Conservation (phyloP, 2,888 invertebrate species). For the Chouioia cunea region DNA sequence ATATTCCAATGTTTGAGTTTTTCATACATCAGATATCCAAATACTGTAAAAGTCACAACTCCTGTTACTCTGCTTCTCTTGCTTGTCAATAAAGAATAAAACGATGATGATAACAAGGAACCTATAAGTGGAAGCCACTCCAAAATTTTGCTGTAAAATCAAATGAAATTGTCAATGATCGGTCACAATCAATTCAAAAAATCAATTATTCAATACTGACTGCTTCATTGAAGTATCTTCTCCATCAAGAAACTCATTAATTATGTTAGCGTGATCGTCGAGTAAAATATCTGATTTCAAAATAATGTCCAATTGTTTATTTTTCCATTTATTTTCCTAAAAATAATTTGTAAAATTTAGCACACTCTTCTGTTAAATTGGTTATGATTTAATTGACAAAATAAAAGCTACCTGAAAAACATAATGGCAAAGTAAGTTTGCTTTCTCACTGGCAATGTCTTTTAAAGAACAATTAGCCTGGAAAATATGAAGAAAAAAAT, state of each 20-base stretch:
- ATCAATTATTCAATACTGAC: constrained; percentile 44
- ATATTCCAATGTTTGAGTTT: constrained; percentile 50
- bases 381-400: background rate
- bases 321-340: constrained; percentile 50
- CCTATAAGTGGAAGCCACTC: constrained; percentile 51
- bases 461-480: background rate
- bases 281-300: constrained; percentile 57
- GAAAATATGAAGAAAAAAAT: constrained; percentile 4
- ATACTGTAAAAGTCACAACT: constrained; percentile 48
- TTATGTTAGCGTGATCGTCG: constrained; percentile 59
- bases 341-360: constrained; percentile 6
- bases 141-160: constrained; percentile 49
- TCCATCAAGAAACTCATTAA: constrained; percentile 52
- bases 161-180: constrained; percentile 1
- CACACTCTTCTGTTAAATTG: background rate
- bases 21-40: constrained; percentile 46
- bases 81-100: constrained; percentile 45
- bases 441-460: constrained; percentile 6
- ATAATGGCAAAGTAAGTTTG: constrained; percentile 13
- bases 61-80: constrained; percentile 45
- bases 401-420: constrained; percentile 30
- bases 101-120: constrained; percentile 49
- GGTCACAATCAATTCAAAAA: background rate
- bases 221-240: constrained; percentile 42
- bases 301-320: constrained; percentile 56